Conservation (phyloP, 1,140 invertebrate species). For the Drosophila navojoa region DNA sequence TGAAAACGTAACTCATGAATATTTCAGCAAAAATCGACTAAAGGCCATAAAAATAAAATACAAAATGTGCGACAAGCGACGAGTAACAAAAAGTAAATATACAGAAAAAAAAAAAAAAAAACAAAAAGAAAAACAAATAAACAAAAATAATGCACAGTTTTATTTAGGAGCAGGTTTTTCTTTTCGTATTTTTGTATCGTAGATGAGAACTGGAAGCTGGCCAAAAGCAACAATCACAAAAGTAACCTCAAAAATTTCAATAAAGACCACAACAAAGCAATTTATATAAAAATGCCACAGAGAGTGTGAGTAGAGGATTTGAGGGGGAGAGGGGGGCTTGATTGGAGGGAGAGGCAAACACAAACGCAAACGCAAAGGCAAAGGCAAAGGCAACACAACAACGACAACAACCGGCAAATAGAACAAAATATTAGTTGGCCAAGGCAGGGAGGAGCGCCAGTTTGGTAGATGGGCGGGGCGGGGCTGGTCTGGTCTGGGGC, state of each 20-base stretch:
- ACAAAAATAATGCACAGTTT: conserved; percentile 74
- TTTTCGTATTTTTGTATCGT: conserved; percentile 19
- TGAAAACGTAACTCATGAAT: conserved; percentile 78
- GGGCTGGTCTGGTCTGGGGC: conserved; percentile 20
- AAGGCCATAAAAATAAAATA: conserved; percentile 51
- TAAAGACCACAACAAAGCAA: conserved; percentile 82
- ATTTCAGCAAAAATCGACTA: conserved; percentile 54
- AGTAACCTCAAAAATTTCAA: conserved; percentile 82
- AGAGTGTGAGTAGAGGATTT: conserved; percentile 14
- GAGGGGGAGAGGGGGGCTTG: background rate
- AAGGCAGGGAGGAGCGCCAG: background rate
- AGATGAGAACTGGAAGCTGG: conserved; percentile 45
- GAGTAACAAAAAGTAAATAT: conserved; percentile 11
- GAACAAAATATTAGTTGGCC: conserved; percentile 55
- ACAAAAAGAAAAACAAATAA: conserved; percentile 69
- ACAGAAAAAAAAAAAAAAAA: conserved; percentile 36
- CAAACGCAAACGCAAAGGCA: background rate
- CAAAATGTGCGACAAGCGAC: conserved; percentile 64
- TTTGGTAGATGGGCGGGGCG: background rate
- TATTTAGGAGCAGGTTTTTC: conserved; percentile 46
- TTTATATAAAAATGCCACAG: conserved; percentile 79
- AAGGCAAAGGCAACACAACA: conserved; percentile 31
- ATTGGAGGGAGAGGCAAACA: conserved; percentile 2
- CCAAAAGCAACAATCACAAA: conserved; percentile 74
- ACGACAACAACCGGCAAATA: conserved; percentile 56